Evolutionary conservation across 2,797 vertebrate species (phyloP), one percentile per base, ranked within the genome.

Genomic region (Ambastaia sidthimunki): DNA sequence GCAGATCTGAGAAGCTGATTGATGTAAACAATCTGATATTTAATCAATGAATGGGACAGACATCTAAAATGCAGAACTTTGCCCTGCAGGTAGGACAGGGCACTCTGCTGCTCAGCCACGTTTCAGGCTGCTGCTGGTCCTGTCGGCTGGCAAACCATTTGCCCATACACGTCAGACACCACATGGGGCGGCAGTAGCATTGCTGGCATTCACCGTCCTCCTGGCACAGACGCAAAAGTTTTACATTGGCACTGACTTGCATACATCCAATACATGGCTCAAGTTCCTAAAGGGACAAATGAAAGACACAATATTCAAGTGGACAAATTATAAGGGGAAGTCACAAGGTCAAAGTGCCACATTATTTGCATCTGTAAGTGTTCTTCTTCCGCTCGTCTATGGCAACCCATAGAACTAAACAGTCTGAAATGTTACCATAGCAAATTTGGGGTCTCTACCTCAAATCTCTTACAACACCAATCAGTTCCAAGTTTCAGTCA

Each of bases 131-230:
- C 77, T 96, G 95, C 88, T 97, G 96, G 76, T 98, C 96, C 86
- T 98, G 97, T 0, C 96, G 95, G 87, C 97, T 98, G 82, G 97
- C 96, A 0, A 99, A 99, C 97, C 97, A 99, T 67, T 96, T 96
- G 23, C 97, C 97, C 93, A 99, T 92, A 86, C 97, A 99, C 13
- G 94, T 95, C 41, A 98, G 89, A 85, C 97, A 99, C 97, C 97
- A 99, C 97, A 98, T 98, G 62, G 97, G 97, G 18, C 96, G 95
- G 82, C 97, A 99, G 88, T 94, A 95, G 85, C 97, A 98, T 76
- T 91, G 93, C 87, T 96, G 95, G 83, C 97, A 99, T 37, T 90
- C 91, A 0, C 86, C 92, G 54, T 93, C 92, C 44, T 92, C 89
- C 60, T 88, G 92, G 80, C 97, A 99, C n/a, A 93, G 93, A 80